phyloP scores from a whole-genome alignment of 2,888 invertebrate genomes.

The Zaprionus bogoriensis region DNA sequence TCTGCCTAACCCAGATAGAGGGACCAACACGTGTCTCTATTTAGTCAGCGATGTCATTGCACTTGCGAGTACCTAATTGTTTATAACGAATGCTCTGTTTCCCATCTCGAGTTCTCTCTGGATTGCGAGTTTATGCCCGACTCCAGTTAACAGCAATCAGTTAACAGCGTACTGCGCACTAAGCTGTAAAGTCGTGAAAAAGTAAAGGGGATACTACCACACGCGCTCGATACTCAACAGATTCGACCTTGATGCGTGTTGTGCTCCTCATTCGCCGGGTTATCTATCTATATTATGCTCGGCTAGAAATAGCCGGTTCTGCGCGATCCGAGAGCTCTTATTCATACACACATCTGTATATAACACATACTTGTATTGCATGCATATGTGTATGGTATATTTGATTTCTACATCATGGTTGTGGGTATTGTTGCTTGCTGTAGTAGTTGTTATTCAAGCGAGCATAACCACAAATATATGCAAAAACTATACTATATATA shows the following conservation, averaged over 20 bases:
- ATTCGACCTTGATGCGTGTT: slow-evolving; percentile 66
- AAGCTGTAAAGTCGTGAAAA: slow-evolving; percentile 11
- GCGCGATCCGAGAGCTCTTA: not conserved
- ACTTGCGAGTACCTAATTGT: not conserved
- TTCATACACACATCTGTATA: not conserved
- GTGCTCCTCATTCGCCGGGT: slow-evolving; percentile 43
- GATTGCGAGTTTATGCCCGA: not conserved
- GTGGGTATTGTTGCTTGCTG: slow-evolving; percentile 1
- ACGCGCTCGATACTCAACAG: slow-evolving; percentile 60
- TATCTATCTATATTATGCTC: slow-evolving; percentile 43
- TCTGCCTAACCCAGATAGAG: slow-evolving; percentile 21
- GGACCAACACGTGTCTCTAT: not conserved
- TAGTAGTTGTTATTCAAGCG: not conserved
- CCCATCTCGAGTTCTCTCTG: not conserved
- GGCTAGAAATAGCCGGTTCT: slow-evolving; percentile 51
- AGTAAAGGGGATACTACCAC: slow-evolving; percentile 14
- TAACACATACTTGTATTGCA: not conserved
- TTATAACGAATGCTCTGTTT: not conserved
- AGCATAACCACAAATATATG: not conserved
- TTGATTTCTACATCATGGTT: not conserved
- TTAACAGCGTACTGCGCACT: slow-evolving; percentile 34
- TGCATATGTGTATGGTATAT: slow-evolving; percentile 1
- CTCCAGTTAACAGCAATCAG: not conserved
- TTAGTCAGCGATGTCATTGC: not conserved
- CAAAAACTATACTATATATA: not conserved